A percentile compares a stretch with the other conserved stretches of the same genome.
Evolutionary conservation across 2,888 invertebrate genomes (phyloP).

Genomic region (Prionchulus punctatus): DNA sequence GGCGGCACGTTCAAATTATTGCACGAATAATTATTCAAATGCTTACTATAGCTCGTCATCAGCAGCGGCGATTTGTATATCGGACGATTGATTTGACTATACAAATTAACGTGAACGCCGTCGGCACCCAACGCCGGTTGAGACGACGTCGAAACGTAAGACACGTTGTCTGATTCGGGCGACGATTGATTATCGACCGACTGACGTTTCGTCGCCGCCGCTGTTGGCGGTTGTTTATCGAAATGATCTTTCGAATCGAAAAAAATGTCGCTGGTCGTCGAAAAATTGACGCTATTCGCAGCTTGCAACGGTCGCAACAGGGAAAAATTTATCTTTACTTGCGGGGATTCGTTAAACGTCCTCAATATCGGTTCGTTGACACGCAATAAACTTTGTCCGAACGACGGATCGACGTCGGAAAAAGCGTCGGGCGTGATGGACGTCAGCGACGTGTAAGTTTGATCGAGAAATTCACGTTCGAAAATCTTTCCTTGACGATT

Average conservation of each 20-base stretch:
- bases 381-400: slow-evolving; percentile 34
- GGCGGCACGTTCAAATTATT: not conserved
- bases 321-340: too few relatives aligned
- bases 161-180: not conserved
- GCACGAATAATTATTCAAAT: slow-evolving; percentile 4
- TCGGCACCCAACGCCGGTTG: not conserved
- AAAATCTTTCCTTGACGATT: slow-evolving; percentile 76
- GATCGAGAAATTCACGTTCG: slow-evolving; percentile 43
- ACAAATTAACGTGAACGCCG: slow-evolving; percentile 53
- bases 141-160: not conserved
- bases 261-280: slow-evolving; percentile 12
- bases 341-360: too few relatives aligned
- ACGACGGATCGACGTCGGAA: slow-evolving; percentile 17
- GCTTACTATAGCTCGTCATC: slow-evolving; percentile 67
- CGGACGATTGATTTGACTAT: slow-evolving; percentile 77
- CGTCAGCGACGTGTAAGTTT: slow-evolving; percentile 19
- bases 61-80: slow-evolving; percentile 81
- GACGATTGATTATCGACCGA: not conserved
- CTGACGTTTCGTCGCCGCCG: not conserved
- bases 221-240: not conserved
- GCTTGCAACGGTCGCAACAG: too few relatives aligned
- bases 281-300: too few relatives aligned
- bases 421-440: slow-evolving; percentile 25
- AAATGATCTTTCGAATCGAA: not conserved
- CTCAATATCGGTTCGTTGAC: slow-evolving; percentile 20